Evolutionary conservation across 2,888 invertebrate species (phyloP).

Genomic region (Microplitis deprimator): DNA sequence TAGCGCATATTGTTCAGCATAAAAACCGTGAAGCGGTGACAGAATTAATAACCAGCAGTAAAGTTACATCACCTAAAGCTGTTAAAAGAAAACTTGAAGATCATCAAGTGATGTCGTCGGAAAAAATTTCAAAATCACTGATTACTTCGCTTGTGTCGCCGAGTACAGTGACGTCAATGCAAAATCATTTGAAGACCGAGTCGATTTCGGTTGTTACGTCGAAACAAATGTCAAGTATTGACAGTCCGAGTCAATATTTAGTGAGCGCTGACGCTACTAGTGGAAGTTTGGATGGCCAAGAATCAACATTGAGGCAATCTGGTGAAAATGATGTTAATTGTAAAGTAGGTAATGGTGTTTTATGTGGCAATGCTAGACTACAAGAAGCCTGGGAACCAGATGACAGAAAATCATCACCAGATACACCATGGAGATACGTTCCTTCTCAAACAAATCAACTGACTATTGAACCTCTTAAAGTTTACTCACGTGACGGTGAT

Average conservation of each 20-base stretch:
- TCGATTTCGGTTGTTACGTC: slow-evolving; percentile 51
- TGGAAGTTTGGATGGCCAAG: slow-evolving; percentile 60
- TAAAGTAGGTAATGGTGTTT: slow-evolving; percentile 66
- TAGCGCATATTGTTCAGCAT: slow-evolving; percentile 39
- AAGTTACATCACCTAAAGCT: slow-evolving; percentile 63
- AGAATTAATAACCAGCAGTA: slow-evolving; percentile 57
- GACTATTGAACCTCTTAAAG: slow-evolving; percentile 62
- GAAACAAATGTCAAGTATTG: slow-evolving; percentile 52
- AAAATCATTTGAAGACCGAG: slow-evolving; percentile 64
- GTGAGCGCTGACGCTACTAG: slow-evolving; percentile 58
- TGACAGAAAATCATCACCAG: slow-evolving; percentile 67
- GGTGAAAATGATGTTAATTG: slow-evolving; percentile 56
- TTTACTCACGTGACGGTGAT: slow-evolving; percentile 59
- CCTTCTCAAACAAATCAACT: slow-evolving; percentile 62
- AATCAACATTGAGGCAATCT: slow-evolving; percentile 57
- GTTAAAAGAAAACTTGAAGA: slow-evolving; percentile 67
- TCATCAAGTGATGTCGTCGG: slow-evolving; percentile 42
- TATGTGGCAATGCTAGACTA: slow-evolving; percentile 67
- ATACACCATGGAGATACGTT: slow-evolving; percentile 69
- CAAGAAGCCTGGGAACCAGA: slow-evolving; percentile 69
- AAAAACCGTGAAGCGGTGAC: slow-evolving; percentile 58
- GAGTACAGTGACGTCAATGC: slow-evolving; percentile 54
- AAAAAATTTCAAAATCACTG: slow-evolving; percentile 52
- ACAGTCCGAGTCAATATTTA: slow-evolving; percentile 59
- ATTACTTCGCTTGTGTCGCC: slow-evolving; percentile 54